Conservation (phyloP, 2,888 invertebrate species). For the Acrocyrtus sp. region DNA sequence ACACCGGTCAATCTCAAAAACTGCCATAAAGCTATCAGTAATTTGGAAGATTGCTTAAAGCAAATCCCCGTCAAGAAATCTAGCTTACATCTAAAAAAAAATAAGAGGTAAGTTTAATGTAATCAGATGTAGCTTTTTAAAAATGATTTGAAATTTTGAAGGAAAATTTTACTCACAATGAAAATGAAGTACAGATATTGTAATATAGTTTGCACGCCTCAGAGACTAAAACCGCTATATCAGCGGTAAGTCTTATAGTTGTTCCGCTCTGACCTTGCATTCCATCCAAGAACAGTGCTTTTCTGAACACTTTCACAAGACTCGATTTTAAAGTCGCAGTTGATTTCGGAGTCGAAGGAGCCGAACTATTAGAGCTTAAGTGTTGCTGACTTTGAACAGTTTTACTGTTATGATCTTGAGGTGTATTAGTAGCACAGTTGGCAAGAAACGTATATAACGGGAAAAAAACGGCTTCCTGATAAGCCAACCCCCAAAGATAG, state of each 20-base stretch:
- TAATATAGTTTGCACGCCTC: conserved; percentile 60
- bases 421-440: conserved; percentile 31
- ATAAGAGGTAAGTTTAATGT: conserved; percentile 8
- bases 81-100: conserved; percentile 53
- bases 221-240: conserved; percentile 57
- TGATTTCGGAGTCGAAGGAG: conserved; percentile 15
- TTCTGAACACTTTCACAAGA: conserved; percentile 45
- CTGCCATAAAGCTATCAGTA: conserved; percentile 60
- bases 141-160: background rate
- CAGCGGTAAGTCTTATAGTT: conserved; percentile 40
- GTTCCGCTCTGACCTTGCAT: conserved; percentile 30
- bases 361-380: background rate
- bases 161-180: conserved; percentile 48
- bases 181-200: conserved; percentile 58
- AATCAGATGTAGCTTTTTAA: background rate
- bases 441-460: conserved; percentile 52
- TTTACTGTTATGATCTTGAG: conserved; percentile 8
- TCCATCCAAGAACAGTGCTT: conserved; percentile 44
- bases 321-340: conserved; percentile 32
- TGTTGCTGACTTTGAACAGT: background rate
- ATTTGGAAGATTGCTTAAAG: conserved; percentile 59
- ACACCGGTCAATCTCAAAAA: conserved; percentile 57
- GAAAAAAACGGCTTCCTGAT: conserved; percentile 59
- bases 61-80: conserved; percentile 63
- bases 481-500: conserved; percentile 74